These are phyloP conservation scores for Bhutanitis thaidina DNA, from an alignment of 2,888 invertebrate genomes.

Conservation along the genomic window DNA sequence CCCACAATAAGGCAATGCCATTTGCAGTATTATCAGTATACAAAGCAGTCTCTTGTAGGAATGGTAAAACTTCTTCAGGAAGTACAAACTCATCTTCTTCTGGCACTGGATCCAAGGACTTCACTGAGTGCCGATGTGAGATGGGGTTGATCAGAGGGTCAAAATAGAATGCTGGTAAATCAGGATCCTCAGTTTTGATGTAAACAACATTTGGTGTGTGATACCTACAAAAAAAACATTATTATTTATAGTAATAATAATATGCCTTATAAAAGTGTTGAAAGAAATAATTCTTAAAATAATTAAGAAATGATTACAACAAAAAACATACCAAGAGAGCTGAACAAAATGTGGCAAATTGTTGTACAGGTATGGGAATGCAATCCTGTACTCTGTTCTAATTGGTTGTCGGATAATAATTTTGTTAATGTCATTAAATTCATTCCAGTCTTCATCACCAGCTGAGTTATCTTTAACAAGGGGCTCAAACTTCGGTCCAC, in stretches of 20 bases:
- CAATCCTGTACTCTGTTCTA: conserved; percentile 99
- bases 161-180: conserved; percentile 99
- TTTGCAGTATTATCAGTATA: conserved; percentile 99
- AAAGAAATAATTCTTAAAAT: no score
- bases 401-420: conserved; percentile 99
- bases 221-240: conserved; percentile 84
- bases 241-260: no score
- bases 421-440: conserved; percentile 99
- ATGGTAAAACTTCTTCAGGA: conserved; percentile 93
- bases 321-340: conserved; percentile 92
- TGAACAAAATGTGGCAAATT: conserved; percentile 99
- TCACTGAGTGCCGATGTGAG: conserved; percentile 94
- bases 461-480: conserved; percentile 98
- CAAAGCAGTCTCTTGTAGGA: conserved; percentile 95
- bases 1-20: conserved; percentile 98
- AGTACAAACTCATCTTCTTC: conserved; percentile 97
- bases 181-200: conserved; percentile 99
- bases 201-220: conserved; percentile 99
- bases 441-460: conserved; percentile 99
- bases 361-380: conserved; percentile 99
- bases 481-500: conserved; percentile 99
- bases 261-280: no score
- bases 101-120: conserved; percentile 90
- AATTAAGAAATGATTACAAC: no score
- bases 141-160: conserved; percentile 99